Conservation (phyloP, 2,888 invertebrate species). For the Heteromyza rotundicornis region DNA sequence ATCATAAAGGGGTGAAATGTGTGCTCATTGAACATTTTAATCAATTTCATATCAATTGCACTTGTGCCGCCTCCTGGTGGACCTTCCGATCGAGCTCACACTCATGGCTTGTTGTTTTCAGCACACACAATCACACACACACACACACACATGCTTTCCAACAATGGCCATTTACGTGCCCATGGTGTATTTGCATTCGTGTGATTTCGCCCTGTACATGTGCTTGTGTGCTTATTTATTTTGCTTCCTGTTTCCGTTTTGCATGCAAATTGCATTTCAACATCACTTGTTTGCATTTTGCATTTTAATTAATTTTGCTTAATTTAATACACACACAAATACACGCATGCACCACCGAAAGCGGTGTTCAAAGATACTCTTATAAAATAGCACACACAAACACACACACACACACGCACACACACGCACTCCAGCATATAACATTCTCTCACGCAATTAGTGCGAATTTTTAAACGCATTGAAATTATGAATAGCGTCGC, state of each 20-base stretch:
- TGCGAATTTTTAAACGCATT: not conserved
- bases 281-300: slow-evolving; percentile 23
- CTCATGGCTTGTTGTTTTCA: no score
- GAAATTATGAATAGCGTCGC: no score
- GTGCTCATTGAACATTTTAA: not conserved
- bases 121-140: not conserved
- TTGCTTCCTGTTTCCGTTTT: slow-evolving; percentile 12
- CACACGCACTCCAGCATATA: no score
- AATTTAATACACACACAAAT: slow-evolving; percentile 17
- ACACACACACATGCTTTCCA: no score
- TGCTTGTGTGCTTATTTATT: slow-evolving; percentile 15
- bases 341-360: not conserved
- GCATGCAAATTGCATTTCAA: slow-evolving; percentile 4
- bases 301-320: slow-evolving; percentile 30
- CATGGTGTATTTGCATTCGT: not conserved
- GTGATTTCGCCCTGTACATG: no score
- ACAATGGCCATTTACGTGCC: no score
- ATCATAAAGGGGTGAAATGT: not conserved
- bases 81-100: not conserved
- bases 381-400: not conserved
- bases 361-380: not conserved
- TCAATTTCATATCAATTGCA: not conserved
- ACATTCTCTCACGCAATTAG: not conserved
- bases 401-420: not conserved
- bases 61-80: no score